Percentiles rank a stretch among this genome's conserved stretches.
These are phyloP conservation scores for Ariolimax columbianus DNA, from an alignment of 2,888 invertebrate genomes.

Conservation along the genomic window DNA sequence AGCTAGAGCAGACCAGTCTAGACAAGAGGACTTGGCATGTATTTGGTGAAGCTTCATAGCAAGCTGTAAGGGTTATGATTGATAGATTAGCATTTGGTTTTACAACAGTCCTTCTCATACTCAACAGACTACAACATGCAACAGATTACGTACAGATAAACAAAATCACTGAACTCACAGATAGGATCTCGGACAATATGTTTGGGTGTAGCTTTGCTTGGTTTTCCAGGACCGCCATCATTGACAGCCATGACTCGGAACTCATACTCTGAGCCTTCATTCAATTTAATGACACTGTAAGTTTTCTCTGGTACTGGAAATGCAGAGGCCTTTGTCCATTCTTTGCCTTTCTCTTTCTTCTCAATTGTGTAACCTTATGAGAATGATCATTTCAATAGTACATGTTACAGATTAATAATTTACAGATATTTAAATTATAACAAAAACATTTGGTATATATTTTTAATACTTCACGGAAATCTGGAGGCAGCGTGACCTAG, in stretches of 20 bases:
- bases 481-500: too few relatives aligned
- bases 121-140: too few relatives aligned
- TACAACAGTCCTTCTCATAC: too few relatives aligned
- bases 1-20: too few relatives aligned
- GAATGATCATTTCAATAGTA: background rate
- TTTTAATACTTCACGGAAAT: too few relatives aligned
- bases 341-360: conserved; percentile 90
- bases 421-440: too few relatives aligned
- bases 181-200: conserved; percentile 78
- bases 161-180: conserved; percentile 55
- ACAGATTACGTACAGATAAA: too few relatives aligned
- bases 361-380: conserved; percentile 84
- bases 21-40: too few relatives aligned
- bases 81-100: too few relatives aligned
- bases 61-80: too few relatives aligned
- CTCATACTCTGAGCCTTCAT: conserved; percentile 77
- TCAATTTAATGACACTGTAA: conserved; percentile 74
- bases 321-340: conserved; percentile 73
- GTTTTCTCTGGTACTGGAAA: conserved; percentile 72
- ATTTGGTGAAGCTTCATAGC: too few relatives aligned
- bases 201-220: conserved; percentile 90
- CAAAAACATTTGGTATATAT: too few relatives aligned
- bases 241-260: conserved; percentile 80
- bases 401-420: background rate
- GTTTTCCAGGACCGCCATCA: conserved; percentile 86